Base-by-base conservation (phyloP, 2,113 vertebrate genomes). In the Cinclus mexicanus region DNA sequence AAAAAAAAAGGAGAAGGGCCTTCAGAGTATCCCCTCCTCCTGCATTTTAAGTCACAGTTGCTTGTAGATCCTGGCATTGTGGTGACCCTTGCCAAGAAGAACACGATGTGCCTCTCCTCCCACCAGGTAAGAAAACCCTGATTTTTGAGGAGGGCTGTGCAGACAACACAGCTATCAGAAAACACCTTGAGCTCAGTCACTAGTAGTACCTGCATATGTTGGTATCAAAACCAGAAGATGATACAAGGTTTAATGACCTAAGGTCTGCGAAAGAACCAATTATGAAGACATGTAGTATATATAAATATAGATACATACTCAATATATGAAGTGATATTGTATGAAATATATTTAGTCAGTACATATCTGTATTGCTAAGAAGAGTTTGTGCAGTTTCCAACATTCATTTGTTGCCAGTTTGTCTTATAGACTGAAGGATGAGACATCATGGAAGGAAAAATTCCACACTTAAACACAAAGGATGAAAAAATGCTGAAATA, bases 171-270 rank as follows among this genome's bases (percentile, higher is more conserved):
- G 49, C 55, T 19, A 3, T 63, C 26, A 37, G 49, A 59, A 68
- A 24, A 68, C 31, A 25, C 55, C 49, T 39, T 28, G 12, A 75
- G 47, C 47, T 89, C 47, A 67, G 72, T 41, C 19, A 6, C 28
- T 21, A 19, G 21, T 1, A 0, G 31, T 46, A 41, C 23, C 44
- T 47, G 19, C 13, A 46, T 0, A 2, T 24, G n/a, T 21, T 65
- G 8, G 29, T 28, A 37, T 42, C 44, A 77, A 71, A 83, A 22
- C 19, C 39, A 44, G 21, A 71, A 46, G 59, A 46, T 14, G 15
- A 64, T 17, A 44, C 15, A 26, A 69, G 20, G 23, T 68, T 57
- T 65, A 78, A 84, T 16, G 5, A 39, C 31, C 6, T 50, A 50
- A 59, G 25, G 14, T 19, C 29, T 13, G 19, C n/a, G 31, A 90